Base-by-base conservation (phyloP, 2,888 invertebrate species). In the Drosophila subquinaria region DNA sequence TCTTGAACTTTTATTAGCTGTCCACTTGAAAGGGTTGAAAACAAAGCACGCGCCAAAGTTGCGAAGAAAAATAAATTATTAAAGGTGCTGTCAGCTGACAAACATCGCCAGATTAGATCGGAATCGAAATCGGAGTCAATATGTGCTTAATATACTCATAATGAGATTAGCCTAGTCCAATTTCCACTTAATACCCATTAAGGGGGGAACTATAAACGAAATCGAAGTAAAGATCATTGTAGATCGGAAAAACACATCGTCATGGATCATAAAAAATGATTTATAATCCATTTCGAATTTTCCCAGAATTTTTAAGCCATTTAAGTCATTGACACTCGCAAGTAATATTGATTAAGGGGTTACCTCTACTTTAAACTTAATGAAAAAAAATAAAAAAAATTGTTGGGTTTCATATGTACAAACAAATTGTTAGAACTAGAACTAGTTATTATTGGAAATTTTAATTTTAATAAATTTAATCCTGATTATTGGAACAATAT, bases 51-150 rank as follows among this genome's bases (percentile, higher is more conserved):
- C 56, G 60, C 56, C 20, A 6, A 43, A 35, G 53, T 59, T 66
- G 56, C 55, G 4, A 5, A 23, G 17, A 3, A 36, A 8, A 27
- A 27, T 6, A 27, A 27, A 23, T 23, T 4, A 23, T 23, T 23
- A 51, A 20, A 35, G 50, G 51, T 8, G 20, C 15, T 35, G 66
- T 77, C 79, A 79, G 53, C 47, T 77, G 70, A 74, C 69, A 48
- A 64, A 23, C 1, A 33, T 55, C 3, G 38, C 0, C 8, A 27
- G 79, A 76, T 69, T 63, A 78, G 60, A 76, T 67, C 50, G 33
- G 23, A 60, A 63, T 48, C 50, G 38, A 23, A 35, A 13, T 63
- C 23, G 20, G 13, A 56, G 20, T 47, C n/a, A 30, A 27, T 55
- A 30, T 27, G 23, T 40, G 33, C 17, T n/a, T 61, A 53, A 4